phyloP scores from a whole-genome alignment of 2,797 vertebrate species.

The Dendrocincla tyrannina region DNA sequence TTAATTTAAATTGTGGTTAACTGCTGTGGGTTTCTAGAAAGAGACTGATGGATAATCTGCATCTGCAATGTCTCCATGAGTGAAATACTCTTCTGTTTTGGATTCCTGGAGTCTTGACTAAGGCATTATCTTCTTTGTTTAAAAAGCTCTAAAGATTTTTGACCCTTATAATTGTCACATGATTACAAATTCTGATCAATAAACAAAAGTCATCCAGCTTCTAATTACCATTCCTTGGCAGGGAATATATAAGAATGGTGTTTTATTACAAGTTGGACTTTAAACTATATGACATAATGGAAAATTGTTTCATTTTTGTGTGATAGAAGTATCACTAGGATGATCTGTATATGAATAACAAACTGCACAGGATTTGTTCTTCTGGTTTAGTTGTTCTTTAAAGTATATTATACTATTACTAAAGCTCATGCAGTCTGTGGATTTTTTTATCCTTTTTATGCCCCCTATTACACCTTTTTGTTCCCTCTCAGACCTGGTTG shows the following conservation, averaged over 20 bases:
- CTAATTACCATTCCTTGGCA: not conserved
- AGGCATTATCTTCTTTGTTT: not conserved
- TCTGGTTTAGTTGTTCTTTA: not conserved
- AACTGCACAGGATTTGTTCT: not conserved
- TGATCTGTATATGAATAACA: not conserved
- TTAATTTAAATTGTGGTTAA: not conserved
- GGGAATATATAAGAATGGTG: not conserved
- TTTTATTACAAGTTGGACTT: not conserved
- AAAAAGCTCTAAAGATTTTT: not conserved
- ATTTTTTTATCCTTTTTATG: not conserved
- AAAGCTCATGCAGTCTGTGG: not conserved
- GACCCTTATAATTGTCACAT: not conserved
- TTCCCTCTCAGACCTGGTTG: not conserved
- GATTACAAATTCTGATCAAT: not conserved
- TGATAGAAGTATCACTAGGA: not conserved
- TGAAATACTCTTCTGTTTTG: not conserved
- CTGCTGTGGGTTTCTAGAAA: not conserved
- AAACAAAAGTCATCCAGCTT: not conserved
- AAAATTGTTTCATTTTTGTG: not conserved
- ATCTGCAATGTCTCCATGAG: not conserved
- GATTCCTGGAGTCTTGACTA: not conserved
- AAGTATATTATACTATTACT: not conserved
- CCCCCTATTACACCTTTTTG: not conserved
- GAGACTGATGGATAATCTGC: not conserved
- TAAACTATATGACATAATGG: not conserved